Evolutionary conservation across 35 echinoderm and acorn worm genomes (phyloP).

Genomic region (Apostichopus californicus): DNA sequence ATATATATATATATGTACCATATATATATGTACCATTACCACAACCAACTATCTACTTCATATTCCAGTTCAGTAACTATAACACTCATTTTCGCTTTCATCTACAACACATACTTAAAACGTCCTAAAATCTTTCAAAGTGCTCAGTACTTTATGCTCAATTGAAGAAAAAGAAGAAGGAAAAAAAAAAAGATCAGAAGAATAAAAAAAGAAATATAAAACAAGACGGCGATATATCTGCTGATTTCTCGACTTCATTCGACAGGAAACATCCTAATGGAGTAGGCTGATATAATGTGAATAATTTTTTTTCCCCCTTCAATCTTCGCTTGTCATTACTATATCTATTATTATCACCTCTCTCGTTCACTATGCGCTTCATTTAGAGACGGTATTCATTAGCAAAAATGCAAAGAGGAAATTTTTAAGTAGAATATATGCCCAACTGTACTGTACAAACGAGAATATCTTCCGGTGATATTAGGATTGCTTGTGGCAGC

Average conservation of each 20-base stretch:
- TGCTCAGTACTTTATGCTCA: no score
- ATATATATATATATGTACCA: no score
- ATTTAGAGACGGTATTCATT: not conserved
- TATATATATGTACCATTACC: no score
- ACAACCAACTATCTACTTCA: no score
- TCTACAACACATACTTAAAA: no score
- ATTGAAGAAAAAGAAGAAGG: no score
- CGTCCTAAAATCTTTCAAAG: no score
- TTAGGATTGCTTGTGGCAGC: constrained; percentile 18
- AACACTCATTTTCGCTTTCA: no score
- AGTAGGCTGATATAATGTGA: constrained; percentile 20
- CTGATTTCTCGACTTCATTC: not conserved
- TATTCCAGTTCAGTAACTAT: no score
- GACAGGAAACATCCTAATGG: constrained; percentile 39
- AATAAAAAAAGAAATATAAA: not conserved
- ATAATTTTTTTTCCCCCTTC: not conserved
- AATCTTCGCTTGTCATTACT: constrained; percentile 6
- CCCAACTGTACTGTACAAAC: not conserved
- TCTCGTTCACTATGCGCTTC: not conserved
- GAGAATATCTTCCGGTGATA: constrained; percentile 43
- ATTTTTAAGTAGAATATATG: constrained; percentile 18
- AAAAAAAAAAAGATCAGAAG: not conserved
- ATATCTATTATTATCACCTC: constrained; percentile 1
- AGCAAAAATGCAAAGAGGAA: not conserved
- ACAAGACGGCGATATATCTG: not conserved